phyloP scores from a whole-genome alignment of 2,888 invertebrate genomes.

The Prosopocoilus inquinatus region DNA sequence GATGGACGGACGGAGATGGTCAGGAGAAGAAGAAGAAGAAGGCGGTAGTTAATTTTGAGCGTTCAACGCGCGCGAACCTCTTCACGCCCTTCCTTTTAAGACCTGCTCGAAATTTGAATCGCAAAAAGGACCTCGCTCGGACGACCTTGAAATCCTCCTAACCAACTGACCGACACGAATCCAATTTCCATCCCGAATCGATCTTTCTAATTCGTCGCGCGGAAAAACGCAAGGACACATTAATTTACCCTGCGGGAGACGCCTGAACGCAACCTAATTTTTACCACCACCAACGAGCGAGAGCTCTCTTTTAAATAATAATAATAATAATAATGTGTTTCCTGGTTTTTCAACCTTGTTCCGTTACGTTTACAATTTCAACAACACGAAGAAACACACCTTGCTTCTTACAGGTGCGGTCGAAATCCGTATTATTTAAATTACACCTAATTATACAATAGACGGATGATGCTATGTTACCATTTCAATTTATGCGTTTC shows the following conservation, averaged over 20 bases:
- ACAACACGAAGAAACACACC: conserved; percentile 28
- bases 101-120: neutral
- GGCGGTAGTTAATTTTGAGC: conserved; percentile 10
- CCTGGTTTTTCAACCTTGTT: conserved; percentile 11
- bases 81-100: neutral
- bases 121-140: conserved; percentile 4
- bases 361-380: conserved; percentile 5
- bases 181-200: conserved; percentile 22
- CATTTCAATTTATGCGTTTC: neutral
- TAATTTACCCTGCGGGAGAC: no score
- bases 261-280: no score
- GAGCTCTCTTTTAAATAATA: neutral
- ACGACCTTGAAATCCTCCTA: conserved; percentile 34
- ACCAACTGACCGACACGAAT: conserved; percentile 35
- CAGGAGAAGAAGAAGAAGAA: no score
- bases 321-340: no score
- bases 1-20: no score
- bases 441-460: conserved; percentile 39
- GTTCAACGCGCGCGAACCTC: neutral
- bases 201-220: neutral
- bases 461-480: neutral
- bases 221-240: no score
- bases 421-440: conserved; percentile 43
- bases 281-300: no score
- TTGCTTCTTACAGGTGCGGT: conserved; percentile 42